A percentile compares a stretch with the other conserved stretches of the same genome.
These are phyloP conservation scores for Drosophila parthenogenetica DNA, from an alignment of 2,888 invertebrate species.

Conservation along the genomic window DNA sequence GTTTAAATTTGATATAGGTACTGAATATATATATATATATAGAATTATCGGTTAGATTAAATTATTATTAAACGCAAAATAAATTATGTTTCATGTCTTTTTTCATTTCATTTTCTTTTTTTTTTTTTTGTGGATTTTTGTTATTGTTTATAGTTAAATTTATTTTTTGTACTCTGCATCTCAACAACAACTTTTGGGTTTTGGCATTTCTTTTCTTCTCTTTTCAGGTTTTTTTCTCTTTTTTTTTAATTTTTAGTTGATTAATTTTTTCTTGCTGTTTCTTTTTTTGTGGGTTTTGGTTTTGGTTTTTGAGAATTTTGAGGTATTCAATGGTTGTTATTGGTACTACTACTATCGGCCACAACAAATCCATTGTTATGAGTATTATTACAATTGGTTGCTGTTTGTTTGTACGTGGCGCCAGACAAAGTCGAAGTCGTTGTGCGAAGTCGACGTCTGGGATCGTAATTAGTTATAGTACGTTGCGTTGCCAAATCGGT, in stretches of 20 bases:
- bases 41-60: slow-evolving; percentile 58
- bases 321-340: slow-evolving; percentile 61
- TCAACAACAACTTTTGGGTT: slow-evolving; percentile 47
- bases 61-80: slow-evolving; percentile 74
- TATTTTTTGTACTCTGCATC: slow-evolving; percentile 52
- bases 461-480: slow-evolving; percentile 80
- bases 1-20: slow-evolving; percentile 58
- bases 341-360: slow-evolving; percentile 83
- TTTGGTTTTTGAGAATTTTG: slow-evolving; percentile 43
- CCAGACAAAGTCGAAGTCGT: slow-evolving; percentile 36
- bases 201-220: slow-evolving; percentile 36
- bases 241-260: slow-evolving; percentile 27
- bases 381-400: slow-evolving; percentile 56
- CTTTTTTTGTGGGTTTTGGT: slow-evolving; percentile 17
- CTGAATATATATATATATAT: slow-evolving; percentile 44
- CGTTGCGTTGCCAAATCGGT: slow-evolving; percentile 80
- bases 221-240: slow-evolving; percentile 10
- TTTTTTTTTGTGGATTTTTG: slow-evolving; percentile 18
- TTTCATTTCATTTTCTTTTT: slow-evolving; percentile 20
- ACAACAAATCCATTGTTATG: slow-evolving; percentile 82
- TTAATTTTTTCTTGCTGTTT: background rate
- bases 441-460: slow-evolving; percentile 81
- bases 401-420: slow-evolving; percentile 45
- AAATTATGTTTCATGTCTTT: slow-evolving; percentile 59
- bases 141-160: slow-evolving; percentile 34